Conservation (phyloP, 2,797 vertebrate genomes). For the Brachyalestes nurse region DNA sequence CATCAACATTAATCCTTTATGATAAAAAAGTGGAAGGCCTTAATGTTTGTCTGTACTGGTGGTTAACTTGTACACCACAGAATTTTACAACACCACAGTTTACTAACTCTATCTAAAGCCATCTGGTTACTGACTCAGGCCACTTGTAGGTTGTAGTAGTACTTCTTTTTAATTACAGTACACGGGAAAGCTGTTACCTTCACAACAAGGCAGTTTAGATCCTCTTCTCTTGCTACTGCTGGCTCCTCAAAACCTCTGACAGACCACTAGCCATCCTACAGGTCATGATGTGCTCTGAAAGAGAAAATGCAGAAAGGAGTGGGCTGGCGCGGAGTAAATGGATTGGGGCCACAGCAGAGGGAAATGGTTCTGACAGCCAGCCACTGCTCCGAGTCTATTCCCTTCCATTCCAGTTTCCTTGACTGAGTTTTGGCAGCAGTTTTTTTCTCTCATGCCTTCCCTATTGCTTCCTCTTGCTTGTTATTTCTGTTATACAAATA, state of each 20-base stretch:
- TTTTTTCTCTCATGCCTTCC: not conserved
- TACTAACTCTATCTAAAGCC: not conserved
- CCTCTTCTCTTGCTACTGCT: not conserved
- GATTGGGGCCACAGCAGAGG: constrained; percentile 1
- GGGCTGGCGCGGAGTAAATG: not conserved
- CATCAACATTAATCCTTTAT: not conserved
- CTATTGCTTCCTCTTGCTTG: not conserved
- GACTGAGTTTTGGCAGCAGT: constrained; percentile 28
- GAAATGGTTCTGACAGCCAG: constrained; percentile 29
- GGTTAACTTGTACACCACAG: not conserved
- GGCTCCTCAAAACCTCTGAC: not conserved
- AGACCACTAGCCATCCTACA: not conserved
- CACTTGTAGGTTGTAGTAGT: not conserved
- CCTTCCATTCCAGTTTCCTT: constrained; percentile 8
- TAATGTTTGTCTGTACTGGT: not conserved
- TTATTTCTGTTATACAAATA: too few relatives aligned
- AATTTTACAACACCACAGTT: not conserved
- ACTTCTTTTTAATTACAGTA: not conserved
- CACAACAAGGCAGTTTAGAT: not conserved
- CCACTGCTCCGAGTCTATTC: constrained; percentile 11
- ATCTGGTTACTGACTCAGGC: not conserved
- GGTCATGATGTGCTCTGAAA: not conserved
- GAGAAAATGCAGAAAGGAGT: not conserved
- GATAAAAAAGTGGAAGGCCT: not conserved
- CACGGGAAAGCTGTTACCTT: not conserved